These are phyloP conservation scores for Eupeodes corollae DNA, from an alignment of 1,140 invertebrate species.

Conservation along the genomic window DNA sequence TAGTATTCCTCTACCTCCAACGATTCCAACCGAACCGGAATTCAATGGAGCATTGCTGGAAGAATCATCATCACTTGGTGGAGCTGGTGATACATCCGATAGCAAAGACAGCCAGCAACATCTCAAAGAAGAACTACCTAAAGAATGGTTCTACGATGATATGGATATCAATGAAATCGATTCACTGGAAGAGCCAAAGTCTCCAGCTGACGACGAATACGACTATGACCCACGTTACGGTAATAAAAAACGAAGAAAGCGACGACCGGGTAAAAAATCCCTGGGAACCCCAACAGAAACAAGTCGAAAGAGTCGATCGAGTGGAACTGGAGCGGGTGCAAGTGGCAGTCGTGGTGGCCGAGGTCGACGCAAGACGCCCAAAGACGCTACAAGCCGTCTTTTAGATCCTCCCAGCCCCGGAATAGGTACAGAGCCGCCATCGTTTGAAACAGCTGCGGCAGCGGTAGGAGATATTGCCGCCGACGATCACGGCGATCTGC, in stretches of 20 bases:
- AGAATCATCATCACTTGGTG: slow-evolving; percentile 30
- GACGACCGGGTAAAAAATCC: slow-evolving; percentile 20
- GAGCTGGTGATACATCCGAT: slow-evolving; percentile 35
- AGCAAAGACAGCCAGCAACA: slow-evolving; percentile 32
- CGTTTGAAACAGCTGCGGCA: slow-evolving; percentile 33
- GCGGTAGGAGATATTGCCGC: slow-evolving; percentile 14
- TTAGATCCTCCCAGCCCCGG: slow-evolving; percentile 27
- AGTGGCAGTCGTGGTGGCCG: slow-evolving; percentile 3
- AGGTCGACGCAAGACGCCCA: slow-evolving; percentile 6
- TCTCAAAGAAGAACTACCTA: slow-evolving; percentile 27
- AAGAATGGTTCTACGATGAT: slow-evolving; percentile 81
- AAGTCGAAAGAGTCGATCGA: neutral
- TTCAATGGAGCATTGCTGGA: slow-evolving; percentile 32
- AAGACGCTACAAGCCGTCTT: slow-evolving; percentile 4
- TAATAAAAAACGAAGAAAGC: slow-evolving; percentile 32
- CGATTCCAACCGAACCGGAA: slow-evolving; percentile 22
- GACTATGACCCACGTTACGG: slow-evolving; percentile 69
- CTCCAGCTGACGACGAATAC: slow-evolving; percentile 87
- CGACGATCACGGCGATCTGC: slow-evolving; percentile 27
- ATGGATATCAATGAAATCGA: slow-evolving; percentile 85
- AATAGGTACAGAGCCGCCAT: slow-evolving; percentile 28
- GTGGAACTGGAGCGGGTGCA: slow-evolving; percentile 6
- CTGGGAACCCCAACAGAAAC: no score
- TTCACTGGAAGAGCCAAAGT: slow-evolving; percentile 81
- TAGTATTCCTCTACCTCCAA: slow-evolving; percentile 15